Percentiles rank a stretch among this genome's conserved stretches.
These are phyloP conservation scores for Drosophila repletoides DNA, from an alignment of 1,140 invertebrate genomes.

Conservation along the genomic window DNA sequence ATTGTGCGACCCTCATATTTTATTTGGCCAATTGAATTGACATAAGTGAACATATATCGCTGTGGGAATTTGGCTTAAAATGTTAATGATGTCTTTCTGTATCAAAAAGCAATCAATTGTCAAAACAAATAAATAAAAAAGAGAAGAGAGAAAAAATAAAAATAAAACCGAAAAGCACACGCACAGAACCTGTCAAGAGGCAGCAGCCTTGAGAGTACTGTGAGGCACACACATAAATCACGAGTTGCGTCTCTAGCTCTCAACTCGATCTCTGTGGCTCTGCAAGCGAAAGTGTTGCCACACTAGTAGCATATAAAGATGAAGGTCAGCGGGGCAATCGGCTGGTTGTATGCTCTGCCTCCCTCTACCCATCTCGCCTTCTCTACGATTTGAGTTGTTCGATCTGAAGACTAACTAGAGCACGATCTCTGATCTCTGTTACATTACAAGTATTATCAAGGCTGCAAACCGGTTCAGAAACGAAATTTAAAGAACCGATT, in stretches of 20 bases:
- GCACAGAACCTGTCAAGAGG: conserved; percentile 40
- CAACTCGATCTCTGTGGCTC: no score
- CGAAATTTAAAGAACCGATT: no score
- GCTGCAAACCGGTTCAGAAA: no score
- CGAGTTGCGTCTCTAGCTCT: conserved; percentile 32
- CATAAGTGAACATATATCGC: conserved; percentile 37
- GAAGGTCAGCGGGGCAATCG: conserved; percentile 62
- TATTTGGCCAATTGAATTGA: conserved; percentile 46
- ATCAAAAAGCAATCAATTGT: conserved; percentile 69
- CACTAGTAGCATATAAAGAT: conserved; percentile 21
- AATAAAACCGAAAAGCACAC: conserved; percentile 46
- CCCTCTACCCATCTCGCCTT: neutral
- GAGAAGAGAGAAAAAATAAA: conserved; percentile 19
- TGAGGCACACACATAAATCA: conserved; percentile 59
- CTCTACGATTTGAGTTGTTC: conserved; percentile 39
- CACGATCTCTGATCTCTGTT: conserved; percentile 51
- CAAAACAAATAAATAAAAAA: conserved; percentile 25
- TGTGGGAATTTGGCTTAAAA: conserved; percentile 58
- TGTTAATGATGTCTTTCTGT: conserved; percentile 64
- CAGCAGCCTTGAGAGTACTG: conserved; percentile 61
- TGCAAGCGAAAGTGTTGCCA: conserved; percentile 67
- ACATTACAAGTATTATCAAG: no score
- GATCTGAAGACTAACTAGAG: conserved; percentile 42
- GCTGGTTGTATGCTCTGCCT: conserved; percentile 8
- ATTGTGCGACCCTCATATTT: conserved; percentile 57